These are phyloP conservation scores for Tiliacea citrago DNA, from an alignment of 2,888 invertebrate species.

Conservation along the genomic window DNA sequence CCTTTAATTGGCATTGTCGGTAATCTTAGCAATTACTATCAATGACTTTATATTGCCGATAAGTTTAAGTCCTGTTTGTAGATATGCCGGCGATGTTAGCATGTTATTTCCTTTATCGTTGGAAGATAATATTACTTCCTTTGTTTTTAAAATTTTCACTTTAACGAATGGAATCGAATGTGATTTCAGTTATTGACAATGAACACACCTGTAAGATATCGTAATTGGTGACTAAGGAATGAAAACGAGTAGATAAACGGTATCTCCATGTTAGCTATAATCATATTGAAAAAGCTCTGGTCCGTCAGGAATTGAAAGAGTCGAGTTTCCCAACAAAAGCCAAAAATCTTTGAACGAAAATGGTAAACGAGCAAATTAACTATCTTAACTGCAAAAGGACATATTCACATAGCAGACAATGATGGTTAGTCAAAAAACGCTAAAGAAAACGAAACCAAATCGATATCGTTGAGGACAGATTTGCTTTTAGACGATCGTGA, in stretches of 20 bases:
- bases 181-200: slow-evolving; percentile 5
- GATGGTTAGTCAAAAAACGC: neutral
- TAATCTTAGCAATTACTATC: slow-evolving; percentile 55
- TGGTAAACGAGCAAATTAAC: too few relatives aligned
- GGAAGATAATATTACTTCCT: slow-evolving; percentile 16
- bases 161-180: neutral
- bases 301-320: neutral
- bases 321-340: neutral
- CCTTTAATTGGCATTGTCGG: slow-evolving; percentile 53
- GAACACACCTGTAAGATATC: neutral
- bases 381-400: neutral
- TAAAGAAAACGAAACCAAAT: neutral
- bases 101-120: slow-evolving; percentile 41
- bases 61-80: slow-evolving; percentile 40
- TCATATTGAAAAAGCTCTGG: neutral
- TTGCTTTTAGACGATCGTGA: neutral
- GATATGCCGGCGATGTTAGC: slow-evolving; percentile 33
- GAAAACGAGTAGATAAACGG: neutral
- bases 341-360: neutral
- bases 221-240: neutral
- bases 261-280: neutral
- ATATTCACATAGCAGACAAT: neutral
- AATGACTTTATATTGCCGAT: slow-evolving; percentile 47
- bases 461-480: neutral
- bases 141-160: slow-evolving; percentile 30